Evolutionary conservation across 2,113 vertebrate species (phyloP), one percentile per base, ranked within the genome.

Genomic region (Maccullochella peelii): DNA sequence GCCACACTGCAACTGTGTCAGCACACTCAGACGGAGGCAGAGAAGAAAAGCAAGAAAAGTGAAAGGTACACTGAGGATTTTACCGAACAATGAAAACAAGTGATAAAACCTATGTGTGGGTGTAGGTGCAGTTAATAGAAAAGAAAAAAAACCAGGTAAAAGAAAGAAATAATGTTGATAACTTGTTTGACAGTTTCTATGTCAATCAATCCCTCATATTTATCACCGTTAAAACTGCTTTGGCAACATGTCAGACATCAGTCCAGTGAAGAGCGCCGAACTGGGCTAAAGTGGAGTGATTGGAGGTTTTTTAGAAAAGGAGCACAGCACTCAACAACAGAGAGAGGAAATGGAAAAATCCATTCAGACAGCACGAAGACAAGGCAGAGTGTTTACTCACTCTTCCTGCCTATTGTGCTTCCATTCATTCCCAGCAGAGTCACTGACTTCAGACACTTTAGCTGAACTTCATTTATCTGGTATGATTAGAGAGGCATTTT

Each of bases 401-500:
- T 77, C 79, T 86, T 83, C 86, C 89, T 86, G 73, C n/a, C 76
- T 15, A 15, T 82, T 86, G 5, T 0, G 21, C 55, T 77, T 23
- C 75, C 79, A 73, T 83, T 86, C 80, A 76, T 71, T 86, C 85
- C 79, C 72, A 47, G 79, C 82, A 54, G 12, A 75, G 79, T 67
- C 62, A 38, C 69, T 0, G 10, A 42, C 50, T 52, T 66, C 78
- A 52, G 61, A 10, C 84, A 71, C 88, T 82, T 83, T 12, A 73
- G 33, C 14, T 47, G 2, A 69, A 33, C 83, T 59, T 42, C 23
- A 75, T 86, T 88, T 83, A 90, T 91, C 86, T 73, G 59, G 4
- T 58, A 77, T 90, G 86, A 91, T 91, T 89, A 84, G 74, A 79
- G 59, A 81, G 83, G 81, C 54, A 88, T 92, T 91, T 89, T 70